phyloP scores from a whole-genome alignment of 2,113 vertebrate species.

The Monopterus albus region DNA sequence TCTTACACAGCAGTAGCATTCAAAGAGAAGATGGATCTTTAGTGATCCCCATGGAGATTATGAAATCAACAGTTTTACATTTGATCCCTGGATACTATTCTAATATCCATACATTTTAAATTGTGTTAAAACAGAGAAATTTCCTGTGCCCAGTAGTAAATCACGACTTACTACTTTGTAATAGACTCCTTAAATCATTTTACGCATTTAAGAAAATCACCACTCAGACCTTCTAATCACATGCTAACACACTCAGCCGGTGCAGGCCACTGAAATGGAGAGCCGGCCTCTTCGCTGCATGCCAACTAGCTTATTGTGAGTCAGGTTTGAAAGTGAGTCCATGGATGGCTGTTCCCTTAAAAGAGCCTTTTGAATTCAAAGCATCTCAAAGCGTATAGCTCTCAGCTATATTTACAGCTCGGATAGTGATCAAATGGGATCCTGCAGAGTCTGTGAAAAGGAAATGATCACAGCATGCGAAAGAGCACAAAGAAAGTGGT shows the following conservation, averaged over 20 bases:
- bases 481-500: conserved; percentile 50
- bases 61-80: conserved; percentile 57
- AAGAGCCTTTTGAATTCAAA: conserved; percentile 59
- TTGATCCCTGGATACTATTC: conserved; percentile 12
- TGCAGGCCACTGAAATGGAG: conserved; percentile 31
- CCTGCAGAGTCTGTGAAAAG: conserved; percentile 51
- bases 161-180: conserved; percentile 32
- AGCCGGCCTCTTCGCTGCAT: conserved; percentile 44
- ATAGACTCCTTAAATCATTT: conserved; percentile 43
- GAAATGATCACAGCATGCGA: conserved; percentile 35
- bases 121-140: neutral
- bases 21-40: conserved; percentile 34
- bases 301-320: conserved; percentile 59
- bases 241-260: conserved; percentile 29
- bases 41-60: conserved; percentile 49
- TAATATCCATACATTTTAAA: conserved; percentile 30
- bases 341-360: conserved; percentile 51
- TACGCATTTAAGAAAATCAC: conserved; percentile 34
- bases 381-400: conserved; percentile 43
- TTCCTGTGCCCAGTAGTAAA: conserved; percentile 10
- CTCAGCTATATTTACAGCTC: conserved; percentile 55
- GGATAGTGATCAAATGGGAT: conserved; percentile 58
- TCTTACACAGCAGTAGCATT: conserved; percentile 24
- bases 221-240: conserved; percentile 60
- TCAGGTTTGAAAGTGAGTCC: conserved; percentile 49